Conservation (phyloP, 2,888 invertebrate genomes). For the Cylloceria caligata region DNA sequence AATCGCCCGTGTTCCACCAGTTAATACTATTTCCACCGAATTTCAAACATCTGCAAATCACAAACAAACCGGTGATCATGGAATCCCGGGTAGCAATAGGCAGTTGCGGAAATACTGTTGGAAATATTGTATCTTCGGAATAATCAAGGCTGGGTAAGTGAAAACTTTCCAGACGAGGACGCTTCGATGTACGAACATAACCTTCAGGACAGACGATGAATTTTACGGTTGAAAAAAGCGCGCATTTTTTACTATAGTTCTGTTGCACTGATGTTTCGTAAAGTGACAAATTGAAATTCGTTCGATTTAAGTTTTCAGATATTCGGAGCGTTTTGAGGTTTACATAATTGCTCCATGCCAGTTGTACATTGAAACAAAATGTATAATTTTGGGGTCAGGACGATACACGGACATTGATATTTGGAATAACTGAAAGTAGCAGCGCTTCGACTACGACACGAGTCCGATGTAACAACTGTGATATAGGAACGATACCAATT, state of each 20-base stretch:
- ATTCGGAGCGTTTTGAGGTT: neutral
- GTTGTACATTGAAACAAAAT: neutral
- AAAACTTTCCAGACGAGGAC: conserved; percentile 4
- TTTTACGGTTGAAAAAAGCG: neutral
- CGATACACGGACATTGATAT: neutral
- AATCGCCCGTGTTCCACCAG: conserved; percentile 30
- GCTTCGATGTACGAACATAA: conserved; percentile 30
- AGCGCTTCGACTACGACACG: neutral
- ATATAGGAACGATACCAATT: neutral
- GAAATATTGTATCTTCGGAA: neutral
- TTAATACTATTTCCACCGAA: conserved; percentile 46
- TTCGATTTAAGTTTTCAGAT: conserved; percentile 8
- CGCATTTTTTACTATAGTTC: neutral
- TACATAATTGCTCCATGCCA: neutral
- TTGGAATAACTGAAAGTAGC: neutral
- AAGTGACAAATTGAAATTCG: neutral
- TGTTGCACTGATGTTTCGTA: neutral
- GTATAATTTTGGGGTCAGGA: neutral
- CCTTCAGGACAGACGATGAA: neutral
- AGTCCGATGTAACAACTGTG: neutral
- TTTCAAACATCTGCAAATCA: neutral
- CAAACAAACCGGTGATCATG: neutral
- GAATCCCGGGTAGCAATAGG: neutral
- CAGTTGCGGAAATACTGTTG: neutral
- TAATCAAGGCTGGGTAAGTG: neutral